A percentile compares a stretch with the other conserved stretches of the same genome.
Evolutionary conservation across 2,797 vertebrate genomes (phyloP).

Genomic region (Chaetodon trifasciatus): DNA sequence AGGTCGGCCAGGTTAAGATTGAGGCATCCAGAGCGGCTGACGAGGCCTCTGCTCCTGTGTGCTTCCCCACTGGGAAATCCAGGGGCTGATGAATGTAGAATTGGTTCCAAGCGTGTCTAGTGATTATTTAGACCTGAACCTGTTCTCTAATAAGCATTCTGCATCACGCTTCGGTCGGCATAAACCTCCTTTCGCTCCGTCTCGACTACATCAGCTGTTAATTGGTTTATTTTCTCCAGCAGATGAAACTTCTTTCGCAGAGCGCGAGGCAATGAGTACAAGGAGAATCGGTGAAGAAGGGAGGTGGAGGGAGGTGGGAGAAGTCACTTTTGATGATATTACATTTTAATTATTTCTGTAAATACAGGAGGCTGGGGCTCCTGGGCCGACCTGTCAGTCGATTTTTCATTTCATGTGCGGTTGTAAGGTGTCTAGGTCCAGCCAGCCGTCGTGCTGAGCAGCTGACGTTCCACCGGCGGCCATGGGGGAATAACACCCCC

Average conservation of each 20-base stretch:
- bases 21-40: conserved; percentile 44
- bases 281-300: background rate
- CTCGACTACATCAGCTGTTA: conserved; percentile 55
- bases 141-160: conserved; percentile 67
- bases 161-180: conserved; percentile 56
- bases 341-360: conserved; percentile 78
- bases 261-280: conserved; percentile 21
- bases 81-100: conserved; percentile 60
- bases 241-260: conserved; percentile 55
- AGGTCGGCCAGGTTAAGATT: conserved; percentile 33
- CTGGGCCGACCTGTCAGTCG: conserved; percentile 61
- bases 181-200: conserved; percentile 42
- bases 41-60: conserved; percentile 24
- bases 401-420: conserved; percentile 81
- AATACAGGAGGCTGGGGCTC: conserved; percentile 71
- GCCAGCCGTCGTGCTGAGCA: conserved; percentile 78
- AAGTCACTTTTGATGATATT: conserved; percentile 64
- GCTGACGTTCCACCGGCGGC: conserved; percentile 78
- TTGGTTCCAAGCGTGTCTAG: conserved; percentile 47
- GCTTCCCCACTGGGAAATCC: conserved; percentile 61
- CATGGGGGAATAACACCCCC: conserved; percentile 82
- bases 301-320: conserved; percentile 13
- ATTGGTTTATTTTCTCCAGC: conserved; percentile 71
- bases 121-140: conserved; percentile 70
- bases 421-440: conserved; percentile 81